Percentiles rank a stretch among this genome's conserved stretches.
phyloP scores from a whole-genome alignment of 2,888 invertebrate species.

The Brachypalpus laphriformis region DNA sequence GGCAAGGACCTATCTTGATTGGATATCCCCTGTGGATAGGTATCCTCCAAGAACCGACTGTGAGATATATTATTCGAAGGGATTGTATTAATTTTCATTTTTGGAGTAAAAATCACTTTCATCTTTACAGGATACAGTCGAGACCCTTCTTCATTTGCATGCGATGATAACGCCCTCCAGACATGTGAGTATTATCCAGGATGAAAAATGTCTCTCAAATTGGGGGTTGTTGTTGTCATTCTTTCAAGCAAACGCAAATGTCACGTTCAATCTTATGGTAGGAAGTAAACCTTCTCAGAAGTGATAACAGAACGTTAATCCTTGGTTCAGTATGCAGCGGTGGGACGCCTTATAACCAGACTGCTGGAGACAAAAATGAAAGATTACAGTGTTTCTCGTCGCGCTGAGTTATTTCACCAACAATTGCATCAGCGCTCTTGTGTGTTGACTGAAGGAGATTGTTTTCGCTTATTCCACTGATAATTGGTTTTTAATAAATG shows the following conservation, averaged over 20 bases:
- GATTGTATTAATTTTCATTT: not conserved
- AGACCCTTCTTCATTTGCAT: not conserved
- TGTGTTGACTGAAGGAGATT: not conserved
- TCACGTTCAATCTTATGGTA: not conserved
- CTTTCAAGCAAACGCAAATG: not conserved
- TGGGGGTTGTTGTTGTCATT: not conserved
- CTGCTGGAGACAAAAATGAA: not conserved
- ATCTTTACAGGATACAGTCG: not conserved
- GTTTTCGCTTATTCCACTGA: too few species aligned
- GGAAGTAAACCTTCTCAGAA: slow-evolving; percentile 1
- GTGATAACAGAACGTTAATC: not conserved
- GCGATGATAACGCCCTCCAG: slow-evolving; percentile 1
- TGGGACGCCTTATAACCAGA: not conserved
- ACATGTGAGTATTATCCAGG: not conserved
- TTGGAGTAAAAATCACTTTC: not conserved
- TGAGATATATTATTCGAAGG: not conserved
- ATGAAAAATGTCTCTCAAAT: not conserved
- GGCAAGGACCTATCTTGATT: not conserved
- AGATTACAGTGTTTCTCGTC: too few species aligned
- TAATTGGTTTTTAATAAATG: too few species aligned
- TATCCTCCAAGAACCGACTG: not conserved
- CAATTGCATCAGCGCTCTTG: not conserved
- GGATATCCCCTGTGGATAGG: not conserved
- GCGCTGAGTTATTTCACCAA: not conserved
- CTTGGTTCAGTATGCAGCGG: not conserved